phyloP scores from a whole-genome alignment of 2,113 vertebrate species.

The Phainopepla nitens region DNA sequence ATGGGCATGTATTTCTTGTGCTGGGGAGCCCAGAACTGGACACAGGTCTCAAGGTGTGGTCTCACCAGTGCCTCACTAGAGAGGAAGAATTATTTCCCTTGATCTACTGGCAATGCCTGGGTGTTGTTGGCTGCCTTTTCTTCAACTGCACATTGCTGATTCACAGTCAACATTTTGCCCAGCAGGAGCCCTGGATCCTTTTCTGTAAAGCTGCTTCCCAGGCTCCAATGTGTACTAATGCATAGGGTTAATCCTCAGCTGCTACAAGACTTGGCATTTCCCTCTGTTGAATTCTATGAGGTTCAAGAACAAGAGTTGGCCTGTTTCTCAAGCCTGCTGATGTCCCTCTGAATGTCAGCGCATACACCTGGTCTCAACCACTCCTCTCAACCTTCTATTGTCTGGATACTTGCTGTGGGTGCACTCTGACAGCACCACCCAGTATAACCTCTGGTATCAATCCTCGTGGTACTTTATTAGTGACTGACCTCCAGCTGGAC shows the following conservation, averaged over 20 bases:
- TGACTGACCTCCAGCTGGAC: not conserved
- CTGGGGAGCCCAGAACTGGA: not conserved
- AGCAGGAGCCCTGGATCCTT: not conserved
- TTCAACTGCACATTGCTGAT: not conserved
- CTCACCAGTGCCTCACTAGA: not conserved
- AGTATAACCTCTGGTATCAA: not conserved
- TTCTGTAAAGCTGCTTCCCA: not conserved
- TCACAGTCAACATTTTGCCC: not conserved
- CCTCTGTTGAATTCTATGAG: not conserved
- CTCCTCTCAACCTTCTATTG: not conserved
- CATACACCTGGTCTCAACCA: not conserved
- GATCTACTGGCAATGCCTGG: not conserved
- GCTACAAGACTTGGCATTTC: not conserved
- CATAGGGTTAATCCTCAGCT: not conserved
- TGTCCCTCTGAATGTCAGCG: not conserved
- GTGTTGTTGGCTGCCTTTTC: not conserved
- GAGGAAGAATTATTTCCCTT: not conserved
- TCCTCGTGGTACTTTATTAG: not conserved
- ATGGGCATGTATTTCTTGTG: accelerated
- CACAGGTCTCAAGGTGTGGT: not conserved
- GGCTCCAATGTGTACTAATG: not conserved
- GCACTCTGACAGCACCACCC: not conserved
- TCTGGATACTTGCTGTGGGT: not conserved
- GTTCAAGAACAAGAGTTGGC: not conserved
- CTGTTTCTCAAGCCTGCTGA: not conserved